phyloP scores from a whole-genome alignment of 2,797 vertebrate genomes.

The Streptopelia turtur region DNA sequence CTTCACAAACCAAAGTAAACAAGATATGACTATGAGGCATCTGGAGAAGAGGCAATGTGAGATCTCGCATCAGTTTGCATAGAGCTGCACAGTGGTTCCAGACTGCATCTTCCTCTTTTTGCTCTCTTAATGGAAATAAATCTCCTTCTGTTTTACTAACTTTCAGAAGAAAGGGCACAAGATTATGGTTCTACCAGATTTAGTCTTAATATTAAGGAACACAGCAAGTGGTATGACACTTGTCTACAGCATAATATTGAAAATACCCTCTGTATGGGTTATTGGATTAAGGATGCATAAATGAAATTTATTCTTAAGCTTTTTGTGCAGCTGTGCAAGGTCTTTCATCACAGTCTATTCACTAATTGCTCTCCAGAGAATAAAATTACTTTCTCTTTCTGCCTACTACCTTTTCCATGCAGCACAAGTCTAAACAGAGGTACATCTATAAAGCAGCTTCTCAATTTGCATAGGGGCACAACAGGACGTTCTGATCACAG shows the following conservation, averaged over 20 bases:
- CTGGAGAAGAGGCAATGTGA: not conserved
- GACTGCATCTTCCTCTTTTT: not conserved
- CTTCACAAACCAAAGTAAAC: not conserved
- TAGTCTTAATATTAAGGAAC: not conserved
- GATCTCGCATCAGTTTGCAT: accelerated
- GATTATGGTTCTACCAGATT: not conserved
- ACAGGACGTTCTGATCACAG: not conserved
- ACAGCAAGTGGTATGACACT: not conserved
- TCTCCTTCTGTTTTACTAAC: not conserved
- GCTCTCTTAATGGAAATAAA: not conserved
- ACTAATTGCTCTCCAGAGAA: not conserved
- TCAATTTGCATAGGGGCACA: not conserved
- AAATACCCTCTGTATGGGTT: not conserved
- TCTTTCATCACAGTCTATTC: not conserved
- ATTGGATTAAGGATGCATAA: not conserved
- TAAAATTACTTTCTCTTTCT: not conserved
- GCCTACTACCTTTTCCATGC: not conserved
- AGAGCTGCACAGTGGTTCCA: not conserved
- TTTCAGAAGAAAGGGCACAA: not conserved
- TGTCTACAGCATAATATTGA: not conserved
- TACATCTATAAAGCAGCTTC: not conserved
- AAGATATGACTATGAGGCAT: not conserved
- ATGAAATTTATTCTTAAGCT: not conserved
- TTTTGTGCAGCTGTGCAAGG: not conserved
- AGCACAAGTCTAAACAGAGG: not conserved